Base-by-base conservation (phyloP, 2,113 vertebrate species). In the Lethenteron camtschaticum region DNA sequence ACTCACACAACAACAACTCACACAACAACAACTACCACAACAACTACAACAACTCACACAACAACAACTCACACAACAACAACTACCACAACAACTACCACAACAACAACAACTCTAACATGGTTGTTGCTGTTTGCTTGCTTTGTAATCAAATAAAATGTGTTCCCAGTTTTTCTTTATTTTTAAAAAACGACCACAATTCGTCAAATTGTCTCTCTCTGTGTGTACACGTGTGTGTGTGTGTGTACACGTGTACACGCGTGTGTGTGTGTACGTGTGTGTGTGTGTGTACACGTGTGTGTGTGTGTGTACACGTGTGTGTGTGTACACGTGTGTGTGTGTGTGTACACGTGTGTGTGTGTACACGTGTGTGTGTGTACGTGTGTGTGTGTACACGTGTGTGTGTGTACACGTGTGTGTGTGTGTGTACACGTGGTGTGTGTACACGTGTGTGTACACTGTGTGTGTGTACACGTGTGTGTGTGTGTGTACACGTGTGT, bases 401-500 rank as follows among this genome's bases (percentile, higher is more conserved):
- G n/a, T 60, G n/a, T 2, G n/a, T 60, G n/a, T 60, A 60, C n/a
- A 60, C n/a, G n/a, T 60, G n/a, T 60, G n/a, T 60, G n/a, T 60
- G n/a, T 2, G n/a, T 60, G n/a, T 60, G n/a, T 60, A 60, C n/a
- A 60, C n/a, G n/a, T 12, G n/a, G n/a, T 60, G 59, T 20, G 18
- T 20, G 18, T 20, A n/a, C n/a, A n/a, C n/a, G 18, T 20, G 18
- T 20, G 18, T 20, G 18, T 20, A 20, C 18, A 20, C 18, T 20
- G 18, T 20, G 18, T 20, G 18, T 20, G n/a, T 60, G 12, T 60
- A 60, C n/a, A 60, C n/a, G 59, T 60, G 2, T 2, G 2, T 2
- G n/a, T 60, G 59, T 60, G n/a, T 60, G 59, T 60, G n/a, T 60
- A 60, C n/a, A 60, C n/a, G n/a, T 60, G n/a, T 60, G n/a, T 60